phyloP scores from a whole-genome alignment of 2,113 vertebrate genomes.

The Calcarius ornatus region DNA sequence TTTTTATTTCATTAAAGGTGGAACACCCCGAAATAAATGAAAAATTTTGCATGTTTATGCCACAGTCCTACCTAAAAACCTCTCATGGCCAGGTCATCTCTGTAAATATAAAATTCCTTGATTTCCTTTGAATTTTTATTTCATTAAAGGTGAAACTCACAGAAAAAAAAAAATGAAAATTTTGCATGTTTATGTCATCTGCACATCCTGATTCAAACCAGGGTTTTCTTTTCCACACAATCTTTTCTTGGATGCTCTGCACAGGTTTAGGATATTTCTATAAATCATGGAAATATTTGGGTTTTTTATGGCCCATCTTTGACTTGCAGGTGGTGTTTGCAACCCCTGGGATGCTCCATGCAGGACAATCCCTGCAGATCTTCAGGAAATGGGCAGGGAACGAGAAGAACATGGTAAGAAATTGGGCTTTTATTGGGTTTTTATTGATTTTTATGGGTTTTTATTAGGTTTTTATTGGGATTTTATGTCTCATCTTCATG shows the following conservation, averaged over 20 bases:
- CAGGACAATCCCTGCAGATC: conserved; percentile 94
- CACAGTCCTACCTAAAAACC: not conserved
- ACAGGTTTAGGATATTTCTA: not conserved
- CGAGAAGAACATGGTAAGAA: conserved; percentile 96
- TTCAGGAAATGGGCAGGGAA: conserved; percentile 98
- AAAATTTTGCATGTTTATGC: too few species aligned
- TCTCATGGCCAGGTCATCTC: not conserved
- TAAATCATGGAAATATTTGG: fast-evolving
- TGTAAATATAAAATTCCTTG: too few species aligned
- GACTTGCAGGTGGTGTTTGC: conserved; percentile 90
- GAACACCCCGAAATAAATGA: too few species aligned
- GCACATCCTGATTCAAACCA: fast-evolving
- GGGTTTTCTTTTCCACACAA: not conserved
- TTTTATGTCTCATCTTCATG: too few species aligned
- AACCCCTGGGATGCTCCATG: conserved; percentile 96
- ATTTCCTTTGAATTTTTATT: not conserved
- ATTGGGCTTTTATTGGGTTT: not conserved
- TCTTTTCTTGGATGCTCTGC: not conserved
- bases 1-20: too few species aligned
- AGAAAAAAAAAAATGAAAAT: not conserved
- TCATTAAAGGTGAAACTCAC: not conserved
- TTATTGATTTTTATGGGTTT: too few species aligned
- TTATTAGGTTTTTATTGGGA: too few species aligned
- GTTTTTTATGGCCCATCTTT: fast-evolving
- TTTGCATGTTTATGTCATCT: fast-evolving